phyloP scores from a whole-genome alignment of 2,113 vertebrate species.

The Lepus europaeus region DNA sequence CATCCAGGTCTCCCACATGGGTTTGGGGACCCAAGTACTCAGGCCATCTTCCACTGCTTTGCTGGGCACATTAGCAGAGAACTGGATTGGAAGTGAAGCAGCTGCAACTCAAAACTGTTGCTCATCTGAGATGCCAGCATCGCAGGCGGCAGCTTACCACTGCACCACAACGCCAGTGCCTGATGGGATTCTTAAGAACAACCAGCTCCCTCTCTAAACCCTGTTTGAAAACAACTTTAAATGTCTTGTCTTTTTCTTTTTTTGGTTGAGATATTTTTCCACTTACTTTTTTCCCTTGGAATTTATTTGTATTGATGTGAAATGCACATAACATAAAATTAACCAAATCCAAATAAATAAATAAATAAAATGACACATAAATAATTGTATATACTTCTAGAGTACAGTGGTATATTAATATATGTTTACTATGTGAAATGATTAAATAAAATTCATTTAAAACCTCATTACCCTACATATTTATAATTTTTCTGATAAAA shows the following conservation, averaged over 20 bases:
- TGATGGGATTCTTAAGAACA: constrained; percentile 26
- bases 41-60: too few relatives aligned
- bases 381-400: background rate
- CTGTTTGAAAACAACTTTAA: background rate
- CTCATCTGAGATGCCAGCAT: too few relatives aligned
- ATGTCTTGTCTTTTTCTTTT: background rate
- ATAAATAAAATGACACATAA: background rate
- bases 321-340: constrained; percentile 41
- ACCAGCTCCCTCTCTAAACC: background rate
- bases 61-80: too few relatives aligned
- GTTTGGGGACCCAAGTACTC: too few relatives aligned
- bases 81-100: too few relatives aligned
- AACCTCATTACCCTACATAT: background rate
- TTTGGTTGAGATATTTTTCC: background rate
- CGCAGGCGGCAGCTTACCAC: too few relatives aligned
- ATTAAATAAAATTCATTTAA: background rate
- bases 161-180: too few relatives aligned
- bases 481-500: background rate
- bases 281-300: background rate
- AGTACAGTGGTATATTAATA: background rate
- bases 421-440: background rate
- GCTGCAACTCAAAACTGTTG: too few relatives aligned
- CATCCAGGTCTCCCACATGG: too few relatives aligned
- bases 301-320: constrained; percentile 51
- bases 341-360: constrained; percentile 19